Percentiles rank a stretch among this genome's conserved stretches.
These are phyloP conservation scores for Cremastobaeus sp. DNA, from an alignment of 2,888 invertebrate species.

Conservation along the genomic window DNA sequence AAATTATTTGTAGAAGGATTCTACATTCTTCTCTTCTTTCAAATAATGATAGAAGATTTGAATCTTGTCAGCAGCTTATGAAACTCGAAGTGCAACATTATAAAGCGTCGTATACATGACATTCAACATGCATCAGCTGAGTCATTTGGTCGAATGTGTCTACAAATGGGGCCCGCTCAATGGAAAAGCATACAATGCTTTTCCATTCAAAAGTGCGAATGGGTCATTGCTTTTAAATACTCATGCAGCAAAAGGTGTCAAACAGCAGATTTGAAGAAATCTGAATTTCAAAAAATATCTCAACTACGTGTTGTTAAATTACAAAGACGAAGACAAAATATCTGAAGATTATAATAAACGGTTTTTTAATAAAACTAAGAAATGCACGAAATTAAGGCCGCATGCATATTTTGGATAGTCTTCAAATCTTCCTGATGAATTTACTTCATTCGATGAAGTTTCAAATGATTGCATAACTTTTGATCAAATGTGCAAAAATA, in stretches of 20 bases:
- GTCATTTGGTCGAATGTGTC: conserved; percentile 30
- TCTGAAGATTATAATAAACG: not conserved
- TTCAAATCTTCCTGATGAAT: not conserved
- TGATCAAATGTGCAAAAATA: not conserved
- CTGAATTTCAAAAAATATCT: conserved; percentile 3
- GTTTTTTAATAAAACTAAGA: not conserved
- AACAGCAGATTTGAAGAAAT: conserved; percentile 11
- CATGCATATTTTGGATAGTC: conserved; percentile 15
- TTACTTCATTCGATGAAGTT: not conserved
- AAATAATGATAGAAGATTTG: not conserved
- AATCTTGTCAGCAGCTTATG: not conserved
- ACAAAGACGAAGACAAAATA: not conserved
- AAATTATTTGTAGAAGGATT: not conserved
- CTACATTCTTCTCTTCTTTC: not conserved
- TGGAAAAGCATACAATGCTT: not conserved
- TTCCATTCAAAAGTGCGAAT: conserved; percentile 21
- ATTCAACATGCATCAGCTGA: conserved; percentile 29
- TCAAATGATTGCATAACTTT: conserved; percentile 2
- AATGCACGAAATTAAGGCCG: not conserved
- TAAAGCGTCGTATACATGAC: conserved; percentile 20
- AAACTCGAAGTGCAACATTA: not conserved
- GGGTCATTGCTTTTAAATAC: conserved; percentile 3
- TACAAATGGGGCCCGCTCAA: conserved; percentile 32
- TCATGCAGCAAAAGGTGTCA: conserved; percentile 11
- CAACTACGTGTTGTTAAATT: not conserved